Percentiles rank a stretch among this genome's conserved stretches.
Evolutionary conservation across 2,888 invertebrate species (phyloP).

Genomic region (Mayetiola destructor): DNA sequence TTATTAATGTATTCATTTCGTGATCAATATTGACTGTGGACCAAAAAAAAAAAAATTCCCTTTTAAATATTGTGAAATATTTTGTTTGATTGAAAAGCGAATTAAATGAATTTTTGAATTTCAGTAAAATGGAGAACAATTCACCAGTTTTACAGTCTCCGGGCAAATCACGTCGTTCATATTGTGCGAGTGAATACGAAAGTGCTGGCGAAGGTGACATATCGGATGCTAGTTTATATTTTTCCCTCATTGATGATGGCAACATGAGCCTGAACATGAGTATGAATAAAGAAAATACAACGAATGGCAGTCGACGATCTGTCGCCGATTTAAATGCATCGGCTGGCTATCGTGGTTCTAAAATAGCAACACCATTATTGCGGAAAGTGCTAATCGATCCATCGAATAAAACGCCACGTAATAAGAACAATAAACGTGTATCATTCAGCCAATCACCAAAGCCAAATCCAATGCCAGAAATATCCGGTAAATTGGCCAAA

Average conservation of each 20-base stretch:
- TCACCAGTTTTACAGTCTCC: too few relatives aligned
- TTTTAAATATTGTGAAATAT: too few relatives aligned
- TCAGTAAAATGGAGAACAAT: too few relatives aligned
- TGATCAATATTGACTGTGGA: too few relatives aligned
- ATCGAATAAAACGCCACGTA: neutral
- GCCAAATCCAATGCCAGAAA: neutral
- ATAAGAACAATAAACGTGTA: neutral
- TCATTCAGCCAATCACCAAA: neutral
- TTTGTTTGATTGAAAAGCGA: too few relatives aligned
- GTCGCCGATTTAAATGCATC: neutral
- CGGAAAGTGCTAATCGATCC: neutral
- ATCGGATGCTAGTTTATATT: neutral
- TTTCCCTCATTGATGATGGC: neutral
- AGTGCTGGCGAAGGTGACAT: neutral
- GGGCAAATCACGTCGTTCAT: too few relatives aligned
- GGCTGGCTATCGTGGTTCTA: neutral
- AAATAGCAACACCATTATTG: neutral
- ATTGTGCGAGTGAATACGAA: neutral
- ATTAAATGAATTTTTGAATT: too few relatives aligned
- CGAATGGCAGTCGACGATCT: neutral
- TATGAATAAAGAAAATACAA: conserved; percentile 1
- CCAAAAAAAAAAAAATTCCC: too few relatives aligned
- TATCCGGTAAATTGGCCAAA: neutral
- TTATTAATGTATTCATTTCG: too few relatives aligned
- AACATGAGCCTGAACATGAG: too few relatives aligned